Conservation (phyloP, 2,888 invertebrate species). For the Ennomos erosarius region DNA sequence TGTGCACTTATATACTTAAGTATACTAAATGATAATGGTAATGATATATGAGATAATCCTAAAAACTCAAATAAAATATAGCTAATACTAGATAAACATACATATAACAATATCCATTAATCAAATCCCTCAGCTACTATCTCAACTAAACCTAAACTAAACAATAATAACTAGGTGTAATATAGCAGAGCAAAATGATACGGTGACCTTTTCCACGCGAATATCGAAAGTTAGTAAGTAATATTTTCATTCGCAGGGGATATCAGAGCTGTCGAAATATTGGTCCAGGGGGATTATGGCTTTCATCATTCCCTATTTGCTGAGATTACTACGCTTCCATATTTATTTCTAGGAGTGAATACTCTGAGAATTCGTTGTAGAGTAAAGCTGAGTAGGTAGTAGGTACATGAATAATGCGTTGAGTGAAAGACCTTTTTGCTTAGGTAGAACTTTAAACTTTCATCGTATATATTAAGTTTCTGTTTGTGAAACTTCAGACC, state of each 20-base stretch:
- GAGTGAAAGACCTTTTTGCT: background rate
- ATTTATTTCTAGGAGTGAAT: slow-evolving; percentile 12
- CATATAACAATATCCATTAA: too few relatives aligned
- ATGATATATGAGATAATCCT: too few relatives aligned
- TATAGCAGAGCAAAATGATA: background rate
- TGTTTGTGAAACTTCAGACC: too few relatives aligned
- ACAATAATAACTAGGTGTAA: background rate
- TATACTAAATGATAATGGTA: too few relatives aligned
- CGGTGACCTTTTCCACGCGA: slow-evolving; percentile 11
- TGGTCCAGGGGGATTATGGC: slow-evolving; percentile 19
- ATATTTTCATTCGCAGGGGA: slow-evolving; percentile 17
- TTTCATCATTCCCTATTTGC: slow-evolving; percentile 24
- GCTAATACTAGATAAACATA: too few relatives aligned
- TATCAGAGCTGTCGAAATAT: slow-evolving; percentile 22
- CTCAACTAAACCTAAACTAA: background rate
- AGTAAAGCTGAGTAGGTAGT: background rate
- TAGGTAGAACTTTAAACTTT: too few relatives aligned
- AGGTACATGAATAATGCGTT: background rate
- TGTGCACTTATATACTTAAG: too few relatives aligned
- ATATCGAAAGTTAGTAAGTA: slow-evolving; percentile 22
- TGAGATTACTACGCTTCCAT: slow-evolving; percentile 11
- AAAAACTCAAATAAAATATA: too few relatives aligned
- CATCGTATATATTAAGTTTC: too few relatives aligned
- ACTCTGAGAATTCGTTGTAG: background rate
- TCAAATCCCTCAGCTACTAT: background rate